These are phyloP conservation scores for Seira ritae DNA, from an alignment of 2,888 invertebrate genomes.

Conservation along the genomic window DNA sequence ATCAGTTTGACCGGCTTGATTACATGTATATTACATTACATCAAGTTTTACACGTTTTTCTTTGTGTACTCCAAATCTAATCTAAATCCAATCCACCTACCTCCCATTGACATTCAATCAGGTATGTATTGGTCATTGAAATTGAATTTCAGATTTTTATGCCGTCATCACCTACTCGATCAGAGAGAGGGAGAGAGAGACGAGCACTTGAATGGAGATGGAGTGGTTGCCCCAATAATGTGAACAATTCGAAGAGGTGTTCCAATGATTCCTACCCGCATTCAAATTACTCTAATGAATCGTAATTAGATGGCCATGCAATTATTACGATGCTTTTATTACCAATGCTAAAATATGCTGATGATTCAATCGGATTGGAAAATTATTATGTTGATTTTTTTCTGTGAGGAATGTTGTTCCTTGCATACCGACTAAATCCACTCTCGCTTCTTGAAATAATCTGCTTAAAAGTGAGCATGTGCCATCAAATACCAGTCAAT, in stretches of 20 bases:
- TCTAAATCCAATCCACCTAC: not conserved
- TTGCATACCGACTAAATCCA: not conserved
- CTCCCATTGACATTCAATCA: not conserved
- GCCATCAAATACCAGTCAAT: not conserved
- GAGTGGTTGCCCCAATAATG: no score
- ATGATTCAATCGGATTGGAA: not conserved
- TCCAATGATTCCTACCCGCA: not conserved
- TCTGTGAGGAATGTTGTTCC: not conserved
- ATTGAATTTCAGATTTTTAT: not conserved
- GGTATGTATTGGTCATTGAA: not conserved
- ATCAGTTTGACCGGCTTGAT: not conserved
- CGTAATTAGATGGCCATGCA: not conserved
- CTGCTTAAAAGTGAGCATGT: not conserved
- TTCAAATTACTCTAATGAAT: not conserved
- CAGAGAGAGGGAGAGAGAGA: not conserved
- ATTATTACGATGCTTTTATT: not conserved
- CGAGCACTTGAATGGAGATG: not conserved
- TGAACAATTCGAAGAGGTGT: not conserved
- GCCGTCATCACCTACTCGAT: no score
- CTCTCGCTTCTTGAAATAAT: not conserved
- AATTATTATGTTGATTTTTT: not conserved
- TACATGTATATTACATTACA: not conserved
- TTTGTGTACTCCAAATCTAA: not conserved
- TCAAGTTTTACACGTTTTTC: not conserved
- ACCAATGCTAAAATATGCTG: no score